Evolutionary conservation across 1,140 invertebrate species (phyloP), one percentile per base, ranked within the genome.

Genomic region (Heterodera carotae): DNA sequence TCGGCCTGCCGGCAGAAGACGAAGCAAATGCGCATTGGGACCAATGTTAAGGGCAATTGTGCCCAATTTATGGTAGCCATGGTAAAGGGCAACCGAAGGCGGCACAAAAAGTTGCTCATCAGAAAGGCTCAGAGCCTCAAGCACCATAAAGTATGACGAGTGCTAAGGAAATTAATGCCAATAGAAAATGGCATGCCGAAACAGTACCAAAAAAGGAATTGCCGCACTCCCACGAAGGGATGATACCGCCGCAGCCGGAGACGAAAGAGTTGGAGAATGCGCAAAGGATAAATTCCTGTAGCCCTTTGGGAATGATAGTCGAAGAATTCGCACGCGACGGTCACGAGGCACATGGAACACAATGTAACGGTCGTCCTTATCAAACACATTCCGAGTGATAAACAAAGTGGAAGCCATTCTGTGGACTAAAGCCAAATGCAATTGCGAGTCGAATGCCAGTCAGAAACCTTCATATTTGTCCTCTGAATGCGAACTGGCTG

Each of bases 321-420:
- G 59, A 27, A 74, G 64, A 27, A 74, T 56, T 64, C 59, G 29
- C 7, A 74, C 56, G 36, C 72, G 72, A 43, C 72, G 59, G 31
- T 74, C 72, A 12, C 25, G 27, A 8, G 72, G 3, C 36, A 74
- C 59, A 15, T 74, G 72, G 64, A 74, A 74, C 12, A 74, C 29
- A 34, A 74, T 59, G 59, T 64, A 64, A 18, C 56, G 43, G 4
- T 74, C 72, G 27, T 27, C 29, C 1, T 56, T 27, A 1, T 59
- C 31, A 12, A 74, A 39, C 36, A 56, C 25, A 59, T 74, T 59
- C 25, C 72, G 72, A 34, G 53, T 74, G 10, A 74, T 62, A 33
- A 74, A 74, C 25, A 59, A 74, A 2, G 43, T 74, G 22, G 72
- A 74, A 10, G 72, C 72, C 56, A 74, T 74, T 62, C 72, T 59